Evolutionary conservation across 2,888 invertebrate species (phyloP).

Genomic region (Agrotis puta): DNA sequence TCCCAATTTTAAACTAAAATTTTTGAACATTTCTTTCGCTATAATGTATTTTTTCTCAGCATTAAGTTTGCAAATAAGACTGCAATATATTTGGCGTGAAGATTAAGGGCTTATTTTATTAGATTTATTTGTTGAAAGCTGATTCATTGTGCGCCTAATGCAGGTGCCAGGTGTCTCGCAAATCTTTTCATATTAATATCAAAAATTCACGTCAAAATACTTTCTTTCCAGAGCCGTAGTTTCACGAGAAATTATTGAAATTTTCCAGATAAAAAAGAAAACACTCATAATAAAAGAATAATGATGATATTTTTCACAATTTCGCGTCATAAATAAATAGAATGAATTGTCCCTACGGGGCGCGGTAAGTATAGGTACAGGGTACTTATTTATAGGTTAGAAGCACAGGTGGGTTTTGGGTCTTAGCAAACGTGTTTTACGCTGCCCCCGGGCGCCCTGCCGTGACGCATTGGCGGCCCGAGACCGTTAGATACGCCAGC

Average conservation of each 20-base stretch:
- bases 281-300: slow-evolving; percentile 42
- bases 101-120: slow-evolving; percentile 27
- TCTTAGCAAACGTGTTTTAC: slow-evolving; percentile 80
- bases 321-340: slow-evolving; percentile 80
- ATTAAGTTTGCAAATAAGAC: slow-evolving; percentile 44
- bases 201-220: slow-evolving; percentile 5
- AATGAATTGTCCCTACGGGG: slow-evolving; percentile 80
- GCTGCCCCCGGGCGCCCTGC: slow-evolving; percentile 76
- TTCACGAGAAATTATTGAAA: not conserved
- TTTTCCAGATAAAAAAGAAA: not conserved
- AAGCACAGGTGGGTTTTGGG: slow-evolving; percentile 80
- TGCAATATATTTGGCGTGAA: slow-evolving; percentile 26
- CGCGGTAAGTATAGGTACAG: slow-evolving; percentile 72
- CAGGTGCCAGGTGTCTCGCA: slow-evolving; percentile 14
- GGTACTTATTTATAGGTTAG: slow-evolving; percentile 81
- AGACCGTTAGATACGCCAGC: slow-evolving; percentile 69
- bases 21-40: slow-evolving; percentile 34
- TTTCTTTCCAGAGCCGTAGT: not conserved
- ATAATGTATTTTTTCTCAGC: slow-evolving; percentile 35
- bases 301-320: slow-evolving; percentile 64
- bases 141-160: slow-evolving; percentile 15
- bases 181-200: slow-evolving; percentile 3
- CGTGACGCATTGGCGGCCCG: slow-evolving; percentile 77
- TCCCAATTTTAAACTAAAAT: slow-evolving; percentile 39
- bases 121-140: slow-evolving; percentile 34